Percentiles rank a stretch among this genome's conserved stretches.
Evolutionary conservation across 2,797 vertebrate genomes (phyloP).

Genomic region (Sebastes matsubarae): DNA sequence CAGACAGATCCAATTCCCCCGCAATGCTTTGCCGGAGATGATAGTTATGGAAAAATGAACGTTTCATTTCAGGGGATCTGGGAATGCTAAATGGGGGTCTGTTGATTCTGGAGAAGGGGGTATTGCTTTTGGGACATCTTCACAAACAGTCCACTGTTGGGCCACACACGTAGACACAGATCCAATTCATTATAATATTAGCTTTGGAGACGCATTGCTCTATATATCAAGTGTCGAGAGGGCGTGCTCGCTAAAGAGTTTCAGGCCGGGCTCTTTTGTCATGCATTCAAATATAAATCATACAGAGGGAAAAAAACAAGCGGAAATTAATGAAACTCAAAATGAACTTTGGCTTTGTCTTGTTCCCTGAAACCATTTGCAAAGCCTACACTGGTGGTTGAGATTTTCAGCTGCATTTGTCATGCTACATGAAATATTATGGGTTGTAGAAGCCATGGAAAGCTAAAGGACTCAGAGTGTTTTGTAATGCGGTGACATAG

Average conservation of each 20-base stretch:
- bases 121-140: conserved; percentile 78
- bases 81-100: conserved; percentile 71
- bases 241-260: conserved; percentile 38
- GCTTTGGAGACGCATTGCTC: conserved; percentile 66
- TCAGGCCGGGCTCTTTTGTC: conserved; percentile 40
- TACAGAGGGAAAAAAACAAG: conserved; percentile 15
- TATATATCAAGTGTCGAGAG: conserved; percentile 59
- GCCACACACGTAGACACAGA: conserved; percentile 68
- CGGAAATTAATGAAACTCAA: conserved; percentile 57
- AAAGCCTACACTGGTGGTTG: neutral
- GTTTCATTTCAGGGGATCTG: conserved; percentile 77
- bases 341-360: conserved; percentile 61
- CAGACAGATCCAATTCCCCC: conserved; percentile 74
- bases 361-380: conserved; percentile 16
- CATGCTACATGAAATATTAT: neutral
- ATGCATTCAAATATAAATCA: conserved; percentile 59
- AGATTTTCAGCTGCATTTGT: conserved; percentile 25
- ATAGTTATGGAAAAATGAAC: conserved; percentile 70
- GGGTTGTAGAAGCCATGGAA: neutral
- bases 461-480: neutral
- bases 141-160: conserved; percentile 60
- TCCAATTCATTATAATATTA: conserved; percentile 72
- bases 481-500: neutral
- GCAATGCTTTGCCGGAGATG: conserved; percentile 68
- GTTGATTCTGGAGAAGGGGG: conserved; percentile 73